Evolutionary conservation across 2,113 vertebrate genomes (phyloP).

Genomic region (Cynopterus brachyotis): DNA sequence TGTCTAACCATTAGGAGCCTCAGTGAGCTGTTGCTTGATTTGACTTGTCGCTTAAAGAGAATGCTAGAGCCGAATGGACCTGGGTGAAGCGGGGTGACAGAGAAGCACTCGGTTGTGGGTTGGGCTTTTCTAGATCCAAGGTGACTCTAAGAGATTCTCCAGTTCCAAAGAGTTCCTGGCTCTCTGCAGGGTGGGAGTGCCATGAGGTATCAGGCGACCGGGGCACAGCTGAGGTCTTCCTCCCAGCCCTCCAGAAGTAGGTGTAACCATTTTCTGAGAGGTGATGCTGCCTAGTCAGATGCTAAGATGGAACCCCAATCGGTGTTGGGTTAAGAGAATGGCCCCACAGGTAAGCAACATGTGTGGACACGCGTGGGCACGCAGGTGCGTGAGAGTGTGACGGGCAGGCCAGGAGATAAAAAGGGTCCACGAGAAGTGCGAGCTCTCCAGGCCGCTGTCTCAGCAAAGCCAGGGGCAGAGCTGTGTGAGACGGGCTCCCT

Average conservation of each 20-base stretch:
- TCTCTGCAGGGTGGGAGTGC: neutral
- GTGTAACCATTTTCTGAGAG: neutral
- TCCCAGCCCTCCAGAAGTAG: neutral
- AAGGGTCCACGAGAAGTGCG: neutral
- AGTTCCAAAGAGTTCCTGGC: neutral
- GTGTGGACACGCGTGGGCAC: neutral
- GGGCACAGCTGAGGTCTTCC: neutral
- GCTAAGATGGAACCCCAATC: neutral
- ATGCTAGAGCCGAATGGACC: neutral
- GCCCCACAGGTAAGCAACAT: neutral
- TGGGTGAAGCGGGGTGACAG: neutral
- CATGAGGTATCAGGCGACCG: neutral
- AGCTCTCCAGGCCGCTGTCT: neutral
- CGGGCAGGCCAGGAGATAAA: slow-evolving; percentile 22
- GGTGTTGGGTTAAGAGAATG: neutral
- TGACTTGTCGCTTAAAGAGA: neutral
- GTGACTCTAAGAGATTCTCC: neutral
- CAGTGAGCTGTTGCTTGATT: neutral
- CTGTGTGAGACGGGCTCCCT: neutral
- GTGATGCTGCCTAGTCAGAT: neutral
- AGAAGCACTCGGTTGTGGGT: neutral
- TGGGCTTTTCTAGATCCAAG: neutral
- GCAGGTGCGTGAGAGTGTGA: neutral
- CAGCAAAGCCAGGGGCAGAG: neutral
- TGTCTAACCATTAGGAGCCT: neutral